Evolutionary conservation across 2,888 invertebrate species (phyloP).

Genomic region (Tuberolachnus salignus): DNA sequence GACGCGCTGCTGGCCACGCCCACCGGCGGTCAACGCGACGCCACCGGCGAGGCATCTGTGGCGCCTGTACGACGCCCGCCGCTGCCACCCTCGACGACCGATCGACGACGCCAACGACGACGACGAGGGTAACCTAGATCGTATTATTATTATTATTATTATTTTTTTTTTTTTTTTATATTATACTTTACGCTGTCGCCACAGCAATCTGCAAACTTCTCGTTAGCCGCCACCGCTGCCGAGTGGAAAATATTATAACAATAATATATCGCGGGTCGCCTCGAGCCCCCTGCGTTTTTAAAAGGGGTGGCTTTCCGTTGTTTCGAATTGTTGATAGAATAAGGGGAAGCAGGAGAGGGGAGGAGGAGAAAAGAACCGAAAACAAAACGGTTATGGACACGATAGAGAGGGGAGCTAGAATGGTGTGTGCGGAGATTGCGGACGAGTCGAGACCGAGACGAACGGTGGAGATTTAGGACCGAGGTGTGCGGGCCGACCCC

Average conservation of each 20-base stretch:
- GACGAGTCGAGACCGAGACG: no score
- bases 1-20: slow-evolving; percentile 45
- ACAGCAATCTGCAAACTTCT: neutral
- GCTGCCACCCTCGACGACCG: neutral
- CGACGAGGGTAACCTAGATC: slow-evolving; percentile 19
- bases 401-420: no score
- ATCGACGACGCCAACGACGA: neutral
- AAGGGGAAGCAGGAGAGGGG: no score
- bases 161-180: no score
- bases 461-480: no score
- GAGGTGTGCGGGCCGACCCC: no score
- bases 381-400: no score
- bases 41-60: slow-evolving; percentile 48
- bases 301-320: no score
- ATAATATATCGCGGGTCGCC: neutral
- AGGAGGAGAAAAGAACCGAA: no score
- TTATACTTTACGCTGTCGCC: neutral
- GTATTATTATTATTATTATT: slow-evolving; percentile 18
- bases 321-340: no score
- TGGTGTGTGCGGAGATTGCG: no score
- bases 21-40: slow-evolving; percentile 53
- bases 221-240: neutral
- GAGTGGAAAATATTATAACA: neutral
- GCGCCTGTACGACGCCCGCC: slow-evolving; percentile 47
- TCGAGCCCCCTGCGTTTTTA: no score